phyloP scores from a whole-genome alignment of 2,797 vertebrate genomes.

The Orientallactaga sibirica region DNA sequence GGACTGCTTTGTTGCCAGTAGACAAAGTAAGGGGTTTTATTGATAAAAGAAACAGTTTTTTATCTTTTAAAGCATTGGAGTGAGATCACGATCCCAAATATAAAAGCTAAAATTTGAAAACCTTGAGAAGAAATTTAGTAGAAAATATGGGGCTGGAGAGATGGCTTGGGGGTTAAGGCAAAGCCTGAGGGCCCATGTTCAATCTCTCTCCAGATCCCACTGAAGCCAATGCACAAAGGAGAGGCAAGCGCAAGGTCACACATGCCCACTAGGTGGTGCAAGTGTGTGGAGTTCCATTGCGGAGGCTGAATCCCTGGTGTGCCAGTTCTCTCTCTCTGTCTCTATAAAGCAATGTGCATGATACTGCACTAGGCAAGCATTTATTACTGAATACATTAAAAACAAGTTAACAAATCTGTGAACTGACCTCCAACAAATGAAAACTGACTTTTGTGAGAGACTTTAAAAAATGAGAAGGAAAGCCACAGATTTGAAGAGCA shows the following conservation, averaged over 20 bases:
- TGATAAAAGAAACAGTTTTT: neutral
- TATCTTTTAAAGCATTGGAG: neutral
- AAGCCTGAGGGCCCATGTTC: too few relatives aligned
- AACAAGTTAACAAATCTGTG: neutral
- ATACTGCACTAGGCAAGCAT: neutral
- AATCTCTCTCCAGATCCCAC: too few relatives aligned
- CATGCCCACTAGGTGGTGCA: too few relatives aligned
- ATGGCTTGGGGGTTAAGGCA: too few relatives aligned
- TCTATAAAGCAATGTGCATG: neutral
- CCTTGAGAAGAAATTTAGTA: neutral
- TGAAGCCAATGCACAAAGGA: too few relatives aligned
- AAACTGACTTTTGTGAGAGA: neutral
- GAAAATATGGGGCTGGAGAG: too few relatives aligned
- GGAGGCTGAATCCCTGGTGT: too few relatives aligned
- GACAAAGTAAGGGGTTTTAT: neutral
- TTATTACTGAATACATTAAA: neutral
- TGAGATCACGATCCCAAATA: neutral
- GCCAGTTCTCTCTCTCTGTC: too few relatives aligned
- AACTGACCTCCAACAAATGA: neutral
- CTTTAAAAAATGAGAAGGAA: neutral
- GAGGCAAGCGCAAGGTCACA: too few relatives aligned
- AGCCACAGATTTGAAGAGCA: neutral
- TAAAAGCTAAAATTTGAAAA: slow-evolving; percentile 32
- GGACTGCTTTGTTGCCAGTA: neutral
- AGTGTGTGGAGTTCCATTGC: too few relatives aligned